Base-by-base conservation (phyloP, 2,113 vertebrate genomes). In the Syngnathus scovelli region DNA sequence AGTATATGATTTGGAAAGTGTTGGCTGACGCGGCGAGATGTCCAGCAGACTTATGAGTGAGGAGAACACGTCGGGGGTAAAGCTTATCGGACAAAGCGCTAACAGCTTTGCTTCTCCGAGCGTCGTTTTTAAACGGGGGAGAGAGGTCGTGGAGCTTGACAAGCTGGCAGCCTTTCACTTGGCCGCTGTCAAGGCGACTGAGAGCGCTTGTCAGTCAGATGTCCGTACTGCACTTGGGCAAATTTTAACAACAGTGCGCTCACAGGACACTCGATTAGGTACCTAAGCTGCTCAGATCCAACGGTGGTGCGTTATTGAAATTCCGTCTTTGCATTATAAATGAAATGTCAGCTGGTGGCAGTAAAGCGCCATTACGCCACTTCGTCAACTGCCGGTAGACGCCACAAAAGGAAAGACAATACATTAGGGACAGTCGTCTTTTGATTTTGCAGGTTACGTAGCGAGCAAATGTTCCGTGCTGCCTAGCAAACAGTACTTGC, bases 141-240 rank as follows among this genome's bases (percentile, higher is more conserved):
- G 51, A 51, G 10, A 61, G 74, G 76, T 78, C 71, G 77, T 8
- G 8, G 64, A 67, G 72, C 61, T 75, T 66, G 77, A 46, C 82
- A 75, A 82, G 74, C 66, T 72, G 13, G 74, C 77, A 75, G 79
- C 75, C 64, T 76, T 78, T 79, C 27, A 63, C 70, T 64, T 77
- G 27, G 78, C 72, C 23, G 76, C 72, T 78, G 82, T 74, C 82
- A 76, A 64, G 38, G n/a, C 4, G 44, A 75, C 43, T 70, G 74
- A 83, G 67, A 36, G 1, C 33, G 83, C 77, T 6, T 70, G 74
- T 82, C 79, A 44, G 33, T 85, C 83, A 86, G 37, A 61, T 61
- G 1, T 15, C 75, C 64, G 63, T 33, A 70, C 61, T 7, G 15
- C 66, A 74, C 71, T 51, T 66, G 43, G n/a, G 68, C 64, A 74